Base-by-base conservation (phyloP, 1,140 invertebrate genomes). In the Ephestia elutella region DNA sequence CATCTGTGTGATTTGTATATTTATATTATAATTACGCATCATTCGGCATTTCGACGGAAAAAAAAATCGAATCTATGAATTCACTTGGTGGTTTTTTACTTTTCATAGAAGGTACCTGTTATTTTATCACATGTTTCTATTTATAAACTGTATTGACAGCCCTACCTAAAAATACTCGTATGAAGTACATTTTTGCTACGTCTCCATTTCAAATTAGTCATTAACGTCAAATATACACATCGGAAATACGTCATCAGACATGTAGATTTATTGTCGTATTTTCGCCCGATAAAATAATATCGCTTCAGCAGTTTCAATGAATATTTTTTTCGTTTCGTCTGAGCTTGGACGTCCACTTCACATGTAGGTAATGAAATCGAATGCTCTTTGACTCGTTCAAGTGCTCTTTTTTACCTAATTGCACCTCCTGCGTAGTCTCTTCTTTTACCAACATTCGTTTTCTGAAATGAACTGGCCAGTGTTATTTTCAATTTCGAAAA, bases 321-420 rank as follows among this genome's bases (percentile, higher is more conserved):
- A 25, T 20, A 25, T 20, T 25, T 25, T 53, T 53, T 53, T 25
- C 13, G 15, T 32, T 32, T 25, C 19, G 19, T 53, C 21, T 15
- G 50, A 21, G 38, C 38, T 44, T 13, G 38, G 15, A n/a, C 38
- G 38, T 44, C n/a, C 38, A 44, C n/a, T 44, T 44, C 38, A 44
- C 13, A 9, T 44, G 38, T 10, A 32, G 30, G 30, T 44, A 44
- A 44, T 44, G 38, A 44, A 44, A 44, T 44, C 65, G 61, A 67
- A 64, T 63, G 65, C 62, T 54, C 59, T 61, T 56, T 59, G 48
- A 53, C 65, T 35, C 59, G 64, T 57, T 78, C 76, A 75, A 68
- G 73, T 70, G 56, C 67, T 63, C 69, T 67, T 70, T 67, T 78
- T 70, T 62, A 66, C 62, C 72, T 80, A 84, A 84, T 83, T 82